Base-by-base conservation (phyloP, 2,113 vertebrate genomes). In the Campylomormyrus tamandua region DNA sequence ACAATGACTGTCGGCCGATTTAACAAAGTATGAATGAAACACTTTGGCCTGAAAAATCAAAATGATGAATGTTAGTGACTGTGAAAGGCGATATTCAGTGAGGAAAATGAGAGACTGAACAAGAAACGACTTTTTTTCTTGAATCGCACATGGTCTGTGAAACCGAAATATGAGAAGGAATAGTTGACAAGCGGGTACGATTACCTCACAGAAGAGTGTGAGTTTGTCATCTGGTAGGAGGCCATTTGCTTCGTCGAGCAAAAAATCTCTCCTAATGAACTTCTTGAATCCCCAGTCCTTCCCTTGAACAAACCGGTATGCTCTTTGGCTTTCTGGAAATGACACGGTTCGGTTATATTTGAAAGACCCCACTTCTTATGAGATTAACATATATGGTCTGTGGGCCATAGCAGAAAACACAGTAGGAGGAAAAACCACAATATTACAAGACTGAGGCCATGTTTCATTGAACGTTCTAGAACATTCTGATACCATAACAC, bases 281-380 rank as follows among this genome's bases (percentile, higher is more conserved):
- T 99, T 99, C 96, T 99, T 99, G 96, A 99, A 99, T 83, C 98
- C 98, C 98, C 98, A 99, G 95, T 99, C 98, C 93, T 99, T 99
- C 92, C 98, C 98, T 96, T 99, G 98, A 92, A 99, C 98, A 96
- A 99, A 99, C 93, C 98, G 97, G 96, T 99, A 99, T 0, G 98
- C 98, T 98, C 98, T 98, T 97, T 99, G 98, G 97, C 98, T 99
- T 97, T 99, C 98, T 99, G 95, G 90, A 46, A 77, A 35, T 90
- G 19, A 90, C 88, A 89, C 91, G 86, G 39, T 35, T 70, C 0
- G 15, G 45, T 74, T 48, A 70, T 62, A 90, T 83, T 9, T 74
- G 27, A 39, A 87, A n/a, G 3, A 13, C 7, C 0, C 3, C 24
- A 9, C 35, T 24, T 88, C 35, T 24, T 45, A 35, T 19, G 6